Conservation (phyloP, 1,140 invertebrate genomes). For the Varroa destructor region DNA sequence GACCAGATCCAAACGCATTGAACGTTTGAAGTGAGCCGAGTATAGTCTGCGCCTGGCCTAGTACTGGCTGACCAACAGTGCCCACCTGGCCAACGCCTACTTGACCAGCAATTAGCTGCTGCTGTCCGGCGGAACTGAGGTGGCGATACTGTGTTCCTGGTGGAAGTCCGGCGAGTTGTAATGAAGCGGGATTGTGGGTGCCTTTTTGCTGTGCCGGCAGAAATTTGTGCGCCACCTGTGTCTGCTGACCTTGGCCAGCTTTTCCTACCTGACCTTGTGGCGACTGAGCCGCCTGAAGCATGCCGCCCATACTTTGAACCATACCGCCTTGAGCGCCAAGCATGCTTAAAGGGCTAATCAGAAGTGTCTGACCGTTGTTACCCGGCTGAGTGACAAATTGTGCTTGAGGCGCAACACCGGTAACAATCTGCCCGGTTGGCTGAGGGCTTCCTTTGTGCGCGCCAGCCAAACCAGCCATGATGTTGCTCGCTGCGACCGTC, state of each 20-base stretch:
- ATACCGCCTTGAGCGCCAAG: slow-evolving; percentile 14
- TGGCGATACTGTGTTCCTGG: not conserved
- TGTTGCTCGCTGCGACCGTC: too few species aligned
- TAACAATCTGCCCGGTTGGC: slow-evolving; percentile 11
- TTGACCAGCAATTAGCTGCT: slow-evolving; percentile 2
- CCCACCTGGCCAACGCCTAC: too few species aligned
- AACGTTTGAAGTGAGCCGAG: slow-evolving; percentile 3
- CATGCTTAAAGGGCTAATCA: not conserved
- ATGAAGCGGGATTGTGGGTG: not conserved
- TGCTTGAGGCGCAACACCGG: not conserved
- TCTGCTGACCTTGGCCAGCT: too few species aligned
- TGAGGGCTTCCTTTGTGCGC: slow-evolving; percentile 15
- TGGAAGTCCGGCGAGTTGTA: slow-evolving; percentile 1
- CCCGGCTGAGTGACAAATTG: slow-evolving; percentile 1
- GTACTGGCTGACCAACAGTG: not conserved
- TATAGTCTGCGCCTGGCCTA: not conserved
- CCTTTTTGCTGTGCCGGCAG: not conserved
- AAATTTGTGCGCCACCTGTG: not conserved
- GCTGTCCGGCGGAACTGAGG: not conserved
- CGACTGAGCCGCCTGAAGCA: too few species aligned
- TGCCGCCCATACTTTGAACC: not conserved
- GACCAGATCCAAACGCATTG: slow-evolving; percentile 18
- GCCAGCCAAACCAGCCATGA: not conserved
- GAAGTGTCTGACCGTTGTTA: not conserved
- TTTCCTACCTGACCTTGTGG: too few species aligned